Percentiles rank a stretch among this genome's conserved stretches.
These are phyloP conservation scores for Tipula helvola DNA, from an alignment of 2,888 invertebrate genomes.

Conservation along the genomic window DNA sequence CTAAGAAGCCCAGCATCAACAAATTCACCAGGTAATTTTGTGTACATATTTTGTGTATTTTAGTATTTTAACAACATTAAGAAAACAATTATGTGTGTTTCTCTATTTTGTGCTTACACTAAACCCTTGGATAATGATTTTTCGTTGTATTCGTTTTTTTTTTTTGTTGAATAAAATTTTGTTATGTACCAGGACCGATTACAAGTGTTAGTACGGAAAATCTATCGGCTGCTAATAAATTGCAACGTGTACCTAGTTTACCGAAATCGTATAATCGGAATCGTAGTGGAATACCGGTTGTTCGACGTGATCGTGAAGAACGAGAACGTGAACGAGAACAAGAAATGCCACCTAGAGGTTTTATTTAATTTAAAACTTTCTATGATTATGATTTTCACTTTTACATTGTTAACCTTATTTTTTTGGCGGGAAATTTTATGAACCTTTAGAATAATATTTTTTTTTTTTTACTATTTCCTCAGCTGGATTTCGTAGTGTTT, in stretches of 20 bases:
- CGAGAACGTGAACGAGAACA: slow-evolving; percentile 12
- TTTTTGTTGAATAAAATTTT: background rate
- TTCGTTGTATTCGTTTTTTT: background rate
- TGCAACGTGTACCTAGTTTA: slow-evolving; percentile 45
- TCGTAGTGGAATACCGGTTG: slow-evolving; percentile 46
- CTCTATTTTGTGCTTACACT: slow-evolving; percentile 6
- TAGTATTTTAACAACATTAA: background rate
- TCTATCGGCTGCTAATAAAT: slow-evolving; percentile 38
- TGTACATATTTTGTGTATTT: background rate
- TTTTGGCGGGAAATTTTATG: background rate
- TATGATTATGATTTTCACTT: background rate
- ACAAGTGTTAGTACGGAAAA: slow-evolving; percentile 43
- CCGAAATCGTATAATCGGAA: slow-evolving; percentile 44
- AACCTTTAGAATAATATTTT: background rate
- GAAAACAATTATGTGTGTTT: background rate
- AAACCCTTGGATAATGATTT: background rate
- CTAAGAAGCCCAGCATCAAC: slow-evolving; percentile 23
- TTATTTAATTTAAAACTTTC: background rate
- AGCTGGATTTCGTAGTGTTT: slow-evolving; percentile 65
- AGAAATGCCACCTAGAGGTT: slow-evolving; percentile 22
- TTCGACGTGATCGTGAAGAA: background rate
- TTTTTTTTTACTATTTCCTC: slow-evolving; percentile 17
- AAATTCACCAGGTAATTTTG: slow-evolving; percentile 21
- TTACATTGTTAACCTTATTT: background rate
- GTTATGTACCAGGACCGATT: slow-evolving; percentile 14